Base-by-base conservation (phyloP, 2,888 invertebrate species). In the Phyllotreta striolata region DNA sequence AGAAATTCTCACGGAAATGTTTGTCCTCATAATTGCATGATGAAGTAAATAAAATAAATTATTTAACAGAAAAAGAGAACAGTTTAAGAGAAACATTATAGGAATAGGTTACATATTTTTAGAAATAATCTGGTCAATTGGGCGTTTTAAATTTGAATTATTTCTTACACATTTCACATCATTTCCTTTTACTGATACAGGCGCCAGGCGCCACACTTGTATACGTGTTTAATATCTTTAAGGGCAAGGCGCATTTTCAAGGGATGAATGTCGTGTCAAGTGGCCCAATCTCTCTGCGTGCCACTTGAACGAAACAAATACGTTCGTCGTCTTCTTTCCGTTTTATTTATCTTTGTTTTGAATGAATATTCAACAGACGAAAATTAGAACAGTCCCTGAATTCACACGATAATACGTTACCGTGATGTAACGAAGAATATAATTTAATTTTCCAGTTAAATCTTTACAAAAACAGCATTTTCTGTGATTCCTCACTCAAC, bases 371-470 rank as follows among this genome's bases (percentile, higher is more conserved):
- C 56, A 62, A 62, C 55, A 63, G 66, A 63, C 52, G 55, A 63
- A 24, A 67, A 67, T 54, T 55, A 55, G 54, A 67, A 63, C 58
- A 47, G 54, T 56, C 61, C 47, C 59, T 37, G 43, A 66, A 71
- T 73, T 73, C 73, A 72, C 73, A 73, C 73, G 52, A 12, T 24
- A 24, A 24, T 49, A 35, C 35, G 72, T 66, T 70, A 63, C 24
- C 55, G 65, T 70, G 71, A 71, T 69, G 71, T 69, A 73, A 73
- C 69, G 68, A 67, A 72, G 67, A 68, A 69, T 70, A 70, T 70
- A 67, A 70, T 70, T 70, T 71, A 70, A 68, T 72, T 69, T 72
- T 71, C 70, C 66, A 69, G 68, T 67, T 60, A 70, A 68, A 71
- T 68, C 68, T 67, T 68, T 67, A 71, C 70, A 70, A 69, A 72